Evolutionary conservation across 2,888 invertebrate genomes (phyloP).

Genomic region (Fissipunctia ypsillon): DNA sequence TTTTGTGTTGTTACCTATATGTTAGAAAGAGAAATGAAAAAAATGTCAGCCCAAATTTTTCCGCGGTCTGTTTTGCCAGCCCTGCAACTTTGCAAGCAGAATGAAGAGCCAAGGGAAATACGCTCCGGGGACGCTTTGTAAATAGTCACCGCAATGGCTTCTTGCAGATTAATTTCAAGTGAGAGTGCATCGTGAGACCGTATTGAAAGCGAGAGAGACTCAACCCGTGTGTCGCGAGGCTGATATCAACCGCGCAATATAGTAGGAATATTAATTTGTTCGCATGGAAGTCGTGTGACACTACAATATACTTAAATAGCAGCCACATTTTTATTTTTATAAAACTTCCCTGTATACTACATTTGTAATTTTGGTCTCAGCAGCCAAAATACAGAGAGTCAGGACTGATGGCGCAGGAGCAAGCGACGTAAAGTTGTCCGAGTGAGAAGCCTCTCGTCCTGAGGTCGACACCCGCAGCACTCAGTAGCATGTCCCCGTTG

Average conservation of each 20-base stretch:
- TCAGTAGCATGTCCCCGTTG: too few species aligned
- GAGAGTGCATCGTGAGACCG: constrained; percentile 78
- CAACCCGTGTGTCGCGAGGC: constrained; percentile 27
- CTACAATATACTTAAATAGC: too few species aligned
- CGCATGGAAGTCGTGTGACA: too few species aligned
- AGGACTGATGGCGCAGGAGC: too few species aligned
- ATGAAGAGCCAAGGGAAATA: constrained; percentile 81
- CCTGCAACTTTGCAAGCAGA: constrained; percentile 78
- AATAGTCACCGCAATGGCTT: constrained; percentile 87
- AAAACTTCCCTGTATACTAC: too few species aligned
- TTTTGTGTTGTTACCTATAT: too few species aligned
- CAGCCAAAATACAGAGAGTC: too few species aligned
- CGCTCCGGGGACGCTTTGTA: constrained; percentile 83
- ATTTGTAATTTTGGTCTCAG: too few species aligned
- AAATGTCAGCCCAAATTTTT: neutral
- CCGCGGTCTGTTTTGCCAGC: constrained; percentile 62
- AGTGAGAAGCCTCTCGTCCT: too few species aligned
- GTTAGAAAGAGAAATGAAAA: neutral
- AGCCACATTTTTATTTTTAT: too few species aligned
- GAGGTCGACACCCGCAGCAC: too few species aligned
- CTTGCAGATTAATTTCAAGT: constrained; percentile 88
- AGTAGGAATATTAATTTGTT: constrained; percentile 37
- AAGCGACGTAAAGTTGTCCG: too few species aligned
- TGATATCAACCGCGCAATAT: constrained; percentile 26
- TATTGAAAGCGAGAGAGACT: constrained; percentile 70